Conservation (phyloP, 2,888 invertebrate genomes). For the Aplocera efformata region DNA sequence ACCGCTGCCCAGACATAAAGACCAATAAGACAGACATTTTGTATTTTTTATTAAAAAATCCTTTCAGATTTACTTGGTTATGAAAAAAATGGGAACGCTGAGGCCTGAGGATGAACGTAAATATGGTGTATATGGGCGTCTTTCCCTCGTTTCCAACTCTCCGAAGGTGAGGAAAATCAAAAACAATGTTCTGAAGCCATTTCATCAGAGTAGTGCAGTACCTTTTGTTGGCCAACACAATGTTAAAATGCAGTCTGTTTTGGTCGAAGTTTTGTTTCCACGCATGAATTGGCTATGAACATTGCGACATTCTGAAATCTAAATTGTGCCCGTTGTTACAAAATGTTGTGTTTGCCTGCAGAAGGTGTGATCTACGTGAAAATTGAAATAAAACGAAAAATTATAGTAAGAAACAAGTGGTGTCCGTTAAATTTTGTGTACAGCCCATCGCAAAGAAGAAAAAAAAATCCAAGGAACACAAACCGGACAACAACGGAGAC, state of each 20-base stretch:
- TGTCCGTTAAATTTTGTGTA: conserved; percentile 65
- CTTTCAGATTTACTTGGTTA: conserved; percentile 81
- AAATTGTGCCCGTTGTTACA: conserved; percentile 28
- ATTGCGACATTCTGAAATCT: conserved; percentile 30
- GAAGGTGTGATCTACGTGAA: conserved; percentile 60
- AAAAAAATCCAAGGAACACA: conserved; percentile 39
- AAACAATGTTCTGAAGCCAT: conserved; percentile 51
- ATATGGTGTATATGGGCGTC: conserved; percentile 81
- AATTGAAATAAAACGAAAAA: conserved; percentile 45
- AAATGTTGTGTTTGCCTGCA: conserved; percentile 64
- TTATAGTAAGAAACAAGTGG: conserved; percentile 53
- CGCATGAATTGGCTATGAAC: conserved; percentile 54
- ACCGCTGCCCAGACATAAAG: no score
- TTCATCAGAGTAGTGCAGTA: conserved; percentile 35
- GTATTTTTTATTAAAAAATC: no score
- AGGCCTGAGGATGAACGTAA: conserved; percentile 83
- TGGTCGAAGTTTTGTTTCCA: conserved; percentile 8
- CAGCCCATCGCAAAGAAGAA: conserved; percentile 53
- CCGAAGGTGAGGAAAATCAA: conserved; percentile 50
- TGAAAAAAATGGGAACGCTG: conserved; percentile 84
- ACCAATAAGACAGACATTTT: no score
- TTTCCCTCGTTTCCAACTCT: conserved; percentile 59
- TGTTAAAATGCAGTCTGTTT: conserved; percentile 29
- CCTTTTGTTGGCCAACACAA: conserved; percentile 51
- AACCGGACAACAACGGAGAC: conserved; percentile 39